Evolutionary conservation across 1,140 invertebrate genomes (phyloP).

Genomic region (Lordiphosa mommai): DNA sequence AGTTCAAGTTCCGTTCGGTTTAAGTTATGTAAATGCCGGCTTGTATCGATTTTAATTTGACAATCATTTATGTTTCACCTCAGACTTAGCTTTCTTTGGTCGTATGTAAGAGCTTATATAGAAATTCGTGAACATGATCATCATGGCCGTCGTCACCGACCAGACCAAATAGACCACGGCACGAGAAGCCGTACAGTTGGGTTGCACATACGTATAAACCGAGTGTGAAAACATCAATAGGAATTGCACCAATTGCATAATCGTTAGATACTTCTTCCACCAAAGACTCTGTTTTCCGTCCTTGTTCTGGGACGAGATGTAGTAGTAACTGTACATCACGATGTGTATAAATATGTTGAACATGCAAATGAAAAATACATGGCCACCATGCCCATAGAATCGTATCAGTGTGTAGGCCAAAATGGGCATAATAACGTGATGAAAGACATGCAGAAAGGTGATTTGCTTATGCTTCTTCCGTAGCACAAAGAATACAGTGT

Average conservation of each 20-base stretch:
- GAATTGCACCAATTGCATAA: slow-evolving; percentile 22
- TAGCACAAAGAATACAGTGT: slow-evolving; percentile 54
- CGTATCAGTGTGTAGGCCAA: slow-evolving; percentile 5
- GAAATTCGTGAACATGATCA: slow-evolving; percentile 90
- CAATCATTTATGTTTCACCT: background rate
- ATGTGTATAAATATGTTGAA: slow-evolving; percentile 16
- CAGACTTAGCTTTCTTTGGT: slow-evolving; percentile 9
- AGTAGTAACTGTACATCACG: slow-evolving; percentile 28
- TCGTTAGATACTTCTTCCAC: slow-evolving; percentile 36
- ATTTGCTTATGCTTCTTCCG: slow-evolving; percentile 50
- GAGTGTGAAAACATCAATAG: slow-evolving; percentile 5
- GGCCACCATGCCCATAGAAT: slow-evolving; percentile 81
- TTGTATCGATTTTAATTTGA: too few relatives aligned
- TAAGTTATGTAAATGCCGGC: too few relatives aligned
- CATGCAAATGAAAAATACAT: slow-evolving; percentile 66
- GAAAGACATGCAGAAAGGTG: slow-evolving; percentile 41
- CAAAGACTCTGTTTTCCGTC: slow-evolving; percentile 9
- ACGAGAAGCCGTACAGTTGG: slow-evolving; percentile 82
- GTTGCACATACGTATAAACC: background rate
- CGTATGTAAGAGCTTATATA: slow-evolving; percentile 81
- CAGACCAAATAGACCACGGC: slow-evolving; percentile 82
- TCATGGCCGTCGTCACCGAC: slow-evolving; percentile 83
- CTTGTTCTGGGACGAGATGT: slow-evolving; percentile 13
- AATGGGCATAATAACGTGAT: slow-evolving; percentile 82
- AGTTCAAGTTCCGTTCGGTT: too few relatives aligned